Base-by-base conservation (phyloP, 1,140 invertebrate species). In the Helicoverpa armigera region DNA sequence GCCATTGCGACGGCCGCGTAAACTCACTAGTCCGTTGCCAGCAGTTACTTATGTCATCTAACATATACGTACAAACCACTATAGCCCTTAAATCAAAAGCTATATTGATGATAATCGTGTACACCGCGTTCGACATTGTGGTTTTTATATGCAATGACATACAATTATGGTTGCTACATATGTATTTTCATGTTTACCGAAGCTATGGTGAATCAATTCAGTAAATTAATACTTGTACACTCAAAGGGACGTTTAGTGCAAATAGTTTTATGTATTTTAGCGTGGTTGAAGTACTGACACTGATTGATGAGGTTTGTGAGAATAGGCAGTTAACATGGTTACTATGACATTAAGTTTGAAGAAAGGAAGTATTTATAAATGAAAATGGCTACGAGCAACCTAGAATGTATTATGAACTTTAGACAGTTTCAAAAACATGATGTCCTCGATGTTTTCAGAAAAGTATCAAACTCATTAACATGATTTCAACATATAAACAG, bases 1-100 rank as follows among this genome's bases (percentile, higher is more conserved):
- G 78, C 58, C 73, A 78, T 80, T 72, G 77, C 76, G 80, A 65
- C 76, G 81, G 80, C 79, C 35, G 77, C 75, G 86, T 86, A 83
- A 86, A 88, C 82, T 79, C 75, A 77, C 7, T 67, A 16, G 61
- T 31, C 75, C 61, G 60, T 77, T 65, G 50, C 69, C 69, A 54
- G 58, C 61, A 65, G 60, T 77, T 76, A 63, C 35, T 63, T 77
- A 77, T 67, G 75, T 77, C 75, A 77, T 65, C 75, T 77, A 67
- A 67, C 75, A 12, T 31, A 35, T 53, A 43, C 35, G n/a, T 16
- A 65, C 60, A 77, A 14, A 65, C 61, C 48, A 77, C 61, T 77
- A 67, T 77, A 67, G 50, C 50, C 60, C 51, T 77, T 77, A 77
- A 65, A 54, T 67, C 29, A 53, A 54, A 65, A n/a, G 61, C 60